A percentile compares a stretch with the other conserved stretches of the same genome.
These are phyloP conservation scores for Sigmodon hispidus DNA, from an alignment of 2,113 vertebrate species.

Conservation along the genomic window DNA sequence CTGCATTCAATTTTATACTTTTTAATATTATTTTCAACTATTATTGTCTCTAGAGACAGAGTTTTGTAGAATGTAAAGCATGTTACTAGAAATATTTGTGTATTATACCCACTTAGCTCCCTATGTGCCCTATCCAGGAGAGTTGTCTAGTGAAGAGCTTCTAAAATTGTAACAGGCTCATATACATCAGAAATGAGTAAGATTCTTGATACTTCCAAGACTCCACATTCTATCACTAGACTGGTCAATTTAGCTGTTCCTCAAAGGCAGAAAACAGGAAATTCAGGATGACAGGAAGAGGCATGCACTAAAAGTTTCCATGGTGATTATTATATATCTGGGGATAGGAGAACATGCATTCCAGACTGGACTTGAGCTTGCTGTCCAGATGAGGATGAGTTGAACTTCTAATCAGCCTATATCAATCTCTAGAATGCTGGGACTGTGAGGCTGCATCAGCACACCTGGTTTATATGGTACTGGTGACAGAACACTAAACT, in stretches of 20 bases:
- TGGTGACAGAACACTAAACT: neutral
- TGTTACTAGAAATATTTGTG: constrained; percentile 68
- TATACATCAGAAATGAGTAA: neutral
- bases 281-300: neutral
- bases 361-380: neutral
- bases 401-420: neutral
- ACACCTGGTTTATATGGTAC: neutral
- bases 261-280: neutral
- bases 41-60: neutral
- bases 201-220: neutral
- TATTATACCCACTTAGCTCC: constrained; percentile 20
- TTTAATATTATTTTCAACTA: constrained; percentile 34
- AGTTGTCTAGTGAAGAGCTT: neutral
- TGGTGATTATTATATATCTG: neutral
- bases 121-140: neutral
- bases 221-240: neutral
- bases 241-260: neutral
- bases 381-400: neutral
- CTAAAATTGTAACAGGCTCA: neutral
- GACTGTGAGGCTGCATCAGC: too few relatives aligned
- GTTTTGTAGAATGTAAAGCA: constrained; percentile 56
- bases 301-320: neutral
- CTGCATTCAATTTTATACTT: constrained; percentile 57
- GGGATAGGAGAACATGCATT: neutral
- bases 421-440: neutral